Base-by-base conservation (phyloP, 2,113 vertebrate species). In the Athene noctua region DNA sequence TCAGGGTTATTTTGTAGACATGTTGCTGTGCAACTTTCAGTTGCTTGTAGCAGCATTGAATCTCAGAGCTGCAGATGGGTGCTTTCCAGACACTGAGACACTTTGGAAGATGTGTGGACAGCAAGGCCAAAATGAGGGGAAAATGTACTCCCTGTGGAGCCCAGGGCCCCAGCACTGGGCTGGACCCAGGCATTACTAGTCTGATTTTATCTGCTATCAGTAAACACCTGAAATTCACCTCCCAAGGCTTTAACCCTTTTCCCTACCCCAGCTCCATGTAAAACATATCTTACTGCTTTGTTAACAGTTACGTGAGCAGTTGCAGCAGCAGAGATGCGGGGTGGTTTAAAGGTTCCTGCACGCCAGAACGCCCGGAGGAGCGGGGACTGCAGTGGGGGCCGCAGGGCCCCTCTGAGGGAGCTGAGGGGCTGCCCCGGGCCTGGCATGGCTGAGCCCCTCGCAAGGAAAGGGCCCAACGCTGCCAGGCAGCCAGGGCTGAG, bases 351-450 rank as follows among this genome's bases (percentile, higher is more conserved):
- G 75, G 23, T 32, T 47, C 29, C 18, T 7, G 7, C 25, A 5
- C 0, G 6, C 4, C 21, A 16, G 34, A 26, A 23, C 1, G 1
- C 42, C n/a, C 49, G 3, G 2, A 59, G 18, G 20, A 2, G 9
- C 1, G 4, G 15, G 44, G 15, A 15, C 44, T 44, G 44, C 44
- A 3, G 44, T 44, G 44, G 44, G 11, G 22, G 26, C 17, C 18
- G 27, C 12, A 12, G 40, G 7, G 32, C 5, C 7, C 42, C n/a
- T 38, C 51, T 32, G 44, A 44, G 42, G 42, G 42, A 44, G 44
- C 44, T 44, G 15, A 44, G 44, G 44, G 16, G 44, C 44, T 44
- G 44, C 44, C 44, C 44, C 7, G 40, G 40, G 40, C 40, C 11
- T 7, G 38, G 38, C 7, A 38, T 9, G 38, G 38, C 38, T 38